Conservation (phyloP, 2,888 invertebrate genomes). For the Tenthredo distinguenda region DNA sequence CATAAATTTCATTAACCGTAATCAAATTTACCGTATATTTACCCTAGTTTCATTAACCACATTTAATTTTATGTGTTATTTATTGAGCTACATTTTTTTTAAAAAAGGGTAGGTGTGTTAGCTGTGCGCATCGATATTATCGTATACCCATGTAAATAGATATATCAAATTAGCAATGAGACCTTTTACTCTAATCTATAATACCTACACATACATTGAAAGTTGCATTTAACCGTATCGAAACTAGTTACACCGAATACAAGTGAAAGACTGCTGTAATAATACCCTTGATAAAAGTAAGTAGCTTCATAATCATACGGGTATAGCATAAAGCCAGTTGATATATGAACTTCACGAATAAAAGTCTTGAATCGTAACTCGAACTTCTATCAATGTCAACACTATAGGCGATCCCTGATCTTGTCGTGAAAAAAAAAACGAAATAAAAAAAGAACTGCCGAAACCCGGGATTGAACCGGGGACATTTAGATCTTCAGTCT, state of each 20-base stretch:
- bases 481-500: slow-evolving; percentile 54
- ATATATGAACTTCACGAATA: background rate
- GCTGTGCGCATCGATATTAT: background rate
- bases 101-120: background rate
- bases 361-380: background rate
- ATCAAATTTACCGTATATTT: too few relatives aligned
- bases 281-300: background rate
- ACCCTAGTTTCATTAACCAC: background rate
- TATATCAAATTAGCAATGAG: background rate
- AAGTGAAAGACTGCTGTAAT: background rate
- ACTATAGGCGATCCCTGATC: background rate
- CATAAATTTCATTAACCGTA: too few relatives aligned
- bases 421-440: background rate
- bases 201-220: background rate
- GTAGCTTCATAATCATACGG: background rate
- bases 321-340: background rate
- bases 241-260: background rate
- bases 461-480: slow-evolving; percentile 53
- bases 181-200: background rate
- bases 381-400: background rate
- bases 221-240: slow-evolving; percentile 6
- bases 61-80: background rate
- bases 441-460: slow-evolving; percentile 43
- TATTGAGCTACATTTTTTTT: background rate
- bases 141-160: background rate